phyloP scores from a whole-genome alignment of 2,113 vertebrate genomes.

The Psophia crepitans region DNA sequence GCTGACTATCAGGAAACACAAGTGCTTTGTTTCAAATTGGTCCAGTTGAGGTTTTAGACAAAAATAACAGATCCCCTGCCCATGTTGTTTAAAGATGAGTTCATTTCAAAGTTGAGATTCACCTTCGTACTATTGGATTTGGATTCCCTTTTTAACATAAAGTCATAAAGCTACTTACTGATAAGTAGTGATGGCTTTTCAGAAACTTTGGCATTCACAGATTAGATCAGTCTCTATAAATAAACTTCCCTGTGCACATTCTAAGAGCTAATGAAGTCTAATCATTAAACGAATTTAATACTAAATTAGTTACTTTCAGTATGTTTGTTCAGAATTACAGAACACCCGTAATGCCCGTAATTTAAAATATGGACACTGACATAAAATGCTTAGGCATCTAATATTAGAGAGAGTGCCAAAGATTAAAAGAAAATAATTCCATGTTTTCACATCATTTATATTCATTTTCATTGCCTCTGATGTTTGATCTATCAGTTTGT shows the following conservation, averaged over 20 bases:
- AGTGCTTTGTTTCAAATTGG: not conserved
- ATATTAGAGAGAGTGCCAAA: not conserved
- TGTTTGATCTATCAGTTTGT: constrained; percentile 65
- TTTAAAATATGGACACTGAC: not conserved
- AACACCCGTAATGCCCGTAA: not conserved
- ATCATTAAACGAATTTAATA: not conserved
- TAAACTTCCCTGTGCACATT: not conserved
- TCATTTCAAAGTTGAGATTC: not conserved
- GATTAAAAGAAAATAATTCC: constrained; percentile 26
- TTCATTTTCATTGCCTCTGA: constrained; percentile 38
- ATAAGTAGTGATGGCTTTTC: not conserved
- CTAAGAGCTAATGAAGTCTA: not conserved
- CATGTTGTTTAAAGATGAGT: not conserved
- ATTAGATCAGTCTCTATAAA: not conserved
- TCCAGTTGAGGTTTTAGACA: not conserved
- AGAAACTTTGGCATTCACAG: not conserved
- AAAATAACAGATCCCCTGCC: not conserved
- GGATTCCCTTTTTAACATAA: not conserved
- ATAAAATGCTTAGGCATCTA: not conserved
- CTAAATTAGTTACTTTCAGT: not conserved
- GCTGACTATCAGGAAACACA: not conserved
- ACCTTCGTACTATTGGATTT: not conserved
- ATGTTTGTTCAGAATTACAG: not conserved
- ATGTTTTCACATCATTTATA: constrained; percentile 21
- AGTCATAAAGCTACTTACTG: not conserved